phyloP scores from a whole-genome alignment of 2,888 invertebrate genomes.

The Neoascia interrupta region DNA sequence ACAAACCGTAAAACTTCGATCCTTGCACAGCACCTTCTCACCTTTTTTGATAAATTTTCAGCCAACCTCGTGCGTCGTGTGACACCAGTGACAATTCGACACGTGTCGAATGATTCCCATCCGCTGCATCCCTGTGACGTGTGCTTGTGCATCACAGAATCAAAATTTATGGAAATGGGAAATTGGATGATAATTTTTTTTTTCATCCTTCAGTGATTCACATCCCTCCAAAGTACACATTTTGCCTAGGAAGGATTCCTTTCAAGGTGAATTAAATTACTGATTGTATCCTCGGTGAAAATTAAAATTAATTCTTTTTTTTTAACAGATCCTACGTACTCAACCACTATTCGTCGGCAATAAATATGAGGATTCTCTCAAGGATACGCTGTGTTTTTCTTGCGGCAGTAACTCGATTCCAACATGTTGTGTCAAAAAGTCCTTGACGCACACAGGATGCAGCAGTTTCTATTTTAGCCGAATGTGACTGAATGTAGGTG shows the following conservation, averaged over 20 bases:
- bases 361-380: conserved; percentile 6
- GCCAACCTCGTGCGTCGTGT: conserved; percentile 30
- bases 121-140: conserved; percentile 24
- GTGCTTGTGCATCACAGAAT: conserved; percentile 37
- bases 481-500: conserved; percentile 25
- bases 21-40: conserved; percentile 25
- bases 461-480: conserved; percentile 31
- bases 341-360: background rate
- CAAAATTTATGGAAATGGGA: conserved; percentile 62
- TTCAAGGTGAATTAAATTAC: conserved; percentile 65
- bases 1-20: conserved; percentile 23
- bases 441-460: conserved; percentile 59
- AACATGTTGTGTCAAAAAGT: conserved; percentile 32
- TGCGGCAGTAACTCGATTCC: conserved; percentile 29
- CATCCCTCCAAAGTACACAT: conserved; percentile 9
- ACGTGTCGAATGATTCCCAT: conserved; percentile 62
- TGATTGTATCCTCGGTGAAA: conserved; percentile 37
- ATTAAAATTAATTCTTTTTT: conserved; percentile 65
- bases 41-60: conserved; percentile 38
- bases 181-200: conserved; percentile 64
- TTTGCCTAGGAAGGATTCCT: background rate
- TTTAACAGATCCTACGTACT: conserved; percentile 23
- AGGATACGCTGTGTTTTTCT: conserved; percentile 13
- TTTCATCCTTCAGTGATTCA: conserved; percentile 46
- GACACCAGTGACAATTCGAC: conserved; percentile 35